phyloP scores from a whole-genome alignment of 2,888 invertebrate genomes.

The Cyrtodaria siliqua region DNA sequence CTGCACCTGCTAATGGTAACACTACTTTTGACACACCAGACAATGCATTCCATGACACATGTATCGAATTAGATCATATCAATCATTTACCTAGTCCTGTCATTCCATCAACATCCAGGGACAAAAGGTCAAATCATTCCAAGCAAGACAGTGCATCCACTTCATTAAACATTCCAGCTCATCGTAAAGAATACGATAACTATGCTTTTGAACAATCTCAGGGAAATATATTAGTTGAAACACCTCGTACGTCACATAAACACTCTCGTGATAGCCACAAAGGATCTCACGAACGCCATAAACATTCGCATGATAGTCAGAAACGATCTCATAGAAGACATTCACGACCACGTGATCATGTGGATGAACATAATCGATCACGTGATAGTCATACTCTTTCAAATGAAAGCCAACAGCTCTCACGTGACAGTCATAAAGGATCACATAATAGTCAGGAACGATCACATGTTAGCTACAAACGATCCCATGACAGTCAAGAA shows the following conservation, averaged over 20 bases:
- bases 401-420: neutral
- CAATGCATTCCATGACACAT: constrained; percentile 20
- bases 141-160: constrained; percentile 28
- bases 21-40: constrained; percentile 9
- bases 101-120: constrained; percentile 3
- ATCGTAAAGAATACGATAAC: constrained; percentile 46
- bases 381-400: constrained; percentile 14
- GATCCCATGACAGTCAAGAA: neutral
- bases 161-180: constrained; percentile 29
- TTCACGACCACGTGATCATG: too few relatives aligned
- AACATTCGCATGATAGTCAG: constrained; percentile 19
- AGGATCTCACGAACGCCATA: neutral
- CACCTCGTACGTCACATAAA: neutral
- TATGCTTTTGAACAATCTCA: constrained; percentile 54
- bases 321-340: constrained; percentile 19
- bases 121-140: constrained; percentile 15
- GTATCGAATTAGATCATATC: neutral
- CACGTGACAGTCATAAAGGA: constrained; percentile 18
- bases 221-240: constrained; percentile 37
- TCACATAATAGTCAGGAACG: constrained; percentile 11
- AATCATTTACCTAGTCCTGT: constrained; percentile 15
- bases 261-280: too few relatives aligned
- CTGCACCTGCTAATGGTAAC: neutral
- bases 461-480: constrained; percentile 16
- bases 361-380: constrained; percentile 9